Conservation (phyloP, 92 coral and sea anemone genomes). For the Paramuricea clavata region DNA sequence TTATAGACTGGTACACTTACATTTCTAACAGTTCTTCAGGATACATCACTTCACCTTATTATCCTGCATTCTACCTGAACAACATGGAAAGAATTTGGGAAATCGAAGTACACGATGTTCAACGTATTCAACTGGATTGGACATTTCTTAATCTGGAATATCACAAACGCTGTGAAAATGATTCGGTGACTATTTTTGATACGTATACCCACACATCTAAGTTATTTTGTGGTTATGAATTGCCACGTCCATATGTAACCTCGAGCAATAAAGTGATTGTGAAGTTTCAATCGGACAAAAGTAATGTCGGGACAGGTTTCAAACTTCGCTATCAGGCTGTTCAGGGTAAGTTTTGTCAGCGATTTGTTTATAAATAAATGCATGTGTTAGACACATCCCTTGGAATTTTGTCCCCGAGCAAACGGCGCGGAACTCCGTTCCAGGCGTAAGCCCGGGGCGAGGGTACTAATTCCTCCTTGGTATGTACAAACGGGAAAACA, state of each 20-base stretch:
- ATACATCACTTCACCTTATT: constrained; percentile 72
- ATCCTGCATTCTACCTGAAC: constrained; percentile 73
- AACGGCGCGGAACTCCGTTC: no score
- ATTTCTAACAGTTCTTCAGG: constrained; percentile 43
- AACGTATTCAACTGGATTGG: constrained; percentile 68
- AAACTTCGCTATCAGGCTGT: constrained; percentile 50
- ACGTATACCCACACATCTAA: constrained; percentile 52
- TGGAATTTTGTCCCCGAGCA: no score
- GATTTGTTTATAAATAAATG: no score
- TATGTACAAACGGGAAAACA: no score
- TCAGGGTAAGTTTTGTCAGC: background rate
- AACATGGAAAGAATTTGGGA: constrained; percentile 68
- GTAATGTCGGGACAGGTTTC: constrained; percentile 61
- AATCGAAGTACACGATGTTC: constrained; percentile 55
- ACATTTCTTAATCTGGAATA: constrained; percentile 50
- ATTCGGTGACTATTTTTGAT: constrained; percentile 71
- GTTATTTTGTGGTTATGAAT: constrained; percentile 70
- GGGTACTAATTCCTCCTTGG: no score
- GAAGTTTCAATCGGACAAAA: constrained; percentile 55
- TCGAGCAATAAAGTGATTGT: constrained; percentile 64
- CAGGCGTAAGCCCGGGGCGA: no score
- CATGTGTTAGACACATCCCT: no score
- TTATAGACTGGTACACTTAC: background rate
- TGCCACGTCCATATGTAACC: constrained; percentile 63
- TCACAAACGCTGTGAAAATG: constrained; percentile 60